Base-by-base conservation (phyloP, 2,888 invertebrate species). In the Synanthedon andrenaeformis region DNA sequence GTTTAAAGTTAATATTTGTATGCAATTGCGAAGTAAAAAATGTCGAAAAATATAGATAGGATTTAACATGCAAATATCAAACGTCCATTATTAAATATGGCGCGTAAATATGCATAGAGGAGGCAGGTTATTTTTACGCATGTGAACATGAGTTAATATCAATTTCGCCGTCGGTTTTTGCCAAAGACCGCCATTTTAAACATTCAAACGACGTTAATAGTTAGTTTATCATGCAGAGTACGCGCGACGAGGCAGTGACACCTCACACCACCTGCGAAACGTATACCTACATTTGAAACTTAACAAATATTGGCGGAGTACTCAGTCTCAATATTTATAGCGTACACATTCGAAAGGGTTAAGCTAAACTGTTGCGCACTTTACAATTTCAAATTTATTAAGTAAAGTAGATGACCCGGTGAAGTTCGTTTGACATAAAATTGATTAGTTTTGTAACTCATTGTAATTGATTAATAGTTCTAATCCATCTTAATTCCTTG, bases 121-220 rank as follows among this genome's bases (percentile, higher is more conserved):
- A 12, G 57, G 67, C 62, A 64, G 61, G 73, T 64, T 61, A 59
- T 59, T 71, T 75, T 74, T 69, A 70, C 64, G 68, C 69, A 67
- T 65, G 65, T 62, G 67, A 67, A 65, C 66, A 74, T 72, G 76
- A 71, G 70, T 67, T 75, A 66, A 73, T 75, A 76, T 75, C 72
- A 72, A 77, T 78, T 76, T 74, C 60, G 59, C 51, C 59, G 66
- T 62, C 59, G 65, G 70, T 72, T 78, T 75, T 75, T 70, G 66
- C 70, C 69, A 74, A 76, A 72, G 69, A 69, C 64, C 60, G 62
- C 55, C 57, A 55, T 59, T 60, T 61, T 58, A 59, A 60, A 60
- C 61, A 64, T 64, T 62, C 64, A 71, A 66, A 74, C 67, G 63
- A 68, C 62, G 63, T 74, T 76, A 72, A 73, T 69, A 59, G 65